A percentile compares a stretch with the other conserved stretches of the same genome.
These are phyloP conservation scores for Bombyx mori DNA, from an alignment of 1,140 invertebrate genomes.

Conservation along the genomic window ASM3026992v2 NC_085112.1:3235501-3236000, in stretches of 20 bases:
- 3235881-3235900: constrained; percentile 3
- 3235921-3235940: no score
- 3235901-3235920: constrained; percentile 5
- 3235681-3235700: constrained; percentile 23
- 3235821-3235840: constrained; percentile 12
- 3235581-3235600: no score
- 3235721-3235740: constrained; percentile 56
- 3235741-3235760: constrained; percentile 60
- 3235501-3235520: no score
- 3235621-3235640: background rate
- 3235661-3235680: constrained; percentile 7
- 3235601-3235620: background rate
- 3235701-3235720: constrained; percentile 19
- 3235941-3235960: no score
- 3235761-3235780: constrained; percentile 62
- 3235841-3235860: constrained; percentile 19
- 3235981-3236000: no score
- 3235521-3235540: no score
- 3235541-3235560: no score
- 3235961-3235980: no score
- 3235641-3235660: constrained; percentile 4
- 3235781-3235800: constrained; percentile 56
- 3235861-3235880: background rate
- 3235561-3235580: no score
- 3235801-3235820: constrained; percentile 27